phyloP scores from a whole-genome alignment of 2,888 invertebrate genomes.

The Molanna angustata region DNA sequence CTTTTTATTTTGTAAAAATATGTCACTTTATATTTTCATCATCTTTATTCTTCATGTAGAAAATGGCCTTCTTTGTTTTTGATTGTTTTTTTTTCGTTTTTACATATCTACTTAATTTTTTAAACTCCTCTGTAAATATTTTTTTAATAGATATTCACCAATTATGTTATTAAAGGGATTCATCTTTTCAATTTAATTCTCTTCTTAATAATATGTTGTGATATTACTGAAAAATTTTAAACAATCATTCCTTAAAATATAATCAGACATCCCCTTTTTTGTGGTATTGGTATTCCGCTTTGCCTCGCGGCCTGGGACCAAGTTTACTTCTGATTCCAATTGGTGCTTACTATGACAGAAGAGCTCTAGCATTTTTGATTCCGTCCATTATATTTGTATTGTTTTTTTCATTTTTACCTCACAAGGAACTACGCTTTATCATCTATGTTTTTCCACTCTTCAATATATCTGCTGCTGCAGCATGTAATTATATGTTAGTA shows the following conservation, averaged over 20 bases:
- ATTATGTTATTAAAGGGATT: too few relatives aligned
- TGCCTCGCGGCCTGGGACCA: conserved; percentile 86
- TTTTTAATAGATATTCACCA: background rate
- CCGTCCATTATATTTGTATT: conserved; percentile 78
- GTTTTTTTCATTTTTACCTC: conserved; percentile 93
- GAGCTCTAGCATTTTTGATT: conserved; percentile 65
- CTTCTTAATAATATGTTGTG: too few relatives aligned
- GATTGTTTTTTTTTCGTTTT: background rate
- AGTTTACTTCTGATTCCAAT: conserved; percentile 77
- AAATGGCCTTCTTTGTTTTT: too few relatives aligned
- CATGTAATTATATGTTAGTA: conserved; percentile 86
- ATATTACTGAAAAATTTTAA: background rate
- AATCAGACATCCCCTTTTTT: conserved; percentile 85
- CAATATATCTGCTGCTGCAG: conserved; percentile 84
- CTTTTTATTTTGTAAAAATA: too few relatives aligned
- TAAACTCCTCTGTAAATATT: background rate
- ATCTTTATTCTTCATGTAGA: background rate
- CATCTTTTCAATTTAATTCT: too few relatives aligned
- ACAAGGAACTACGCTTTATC: conserved; percentile 96
- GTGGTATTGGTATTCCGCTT: conserved; percentile 98
- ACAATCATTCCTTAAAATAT: conserved; percentile 10
- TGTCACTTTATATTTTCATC: background rate
- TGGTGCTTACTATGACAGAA: conserved; percentile 69
- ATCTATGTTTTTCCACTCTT: conserved; percentile 95
- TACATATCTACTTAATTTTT: background rate